phyloP scores from a whole-genome alignment of 2,113 vertebrate genomes.

The Anguilla rostrata region DNA sequence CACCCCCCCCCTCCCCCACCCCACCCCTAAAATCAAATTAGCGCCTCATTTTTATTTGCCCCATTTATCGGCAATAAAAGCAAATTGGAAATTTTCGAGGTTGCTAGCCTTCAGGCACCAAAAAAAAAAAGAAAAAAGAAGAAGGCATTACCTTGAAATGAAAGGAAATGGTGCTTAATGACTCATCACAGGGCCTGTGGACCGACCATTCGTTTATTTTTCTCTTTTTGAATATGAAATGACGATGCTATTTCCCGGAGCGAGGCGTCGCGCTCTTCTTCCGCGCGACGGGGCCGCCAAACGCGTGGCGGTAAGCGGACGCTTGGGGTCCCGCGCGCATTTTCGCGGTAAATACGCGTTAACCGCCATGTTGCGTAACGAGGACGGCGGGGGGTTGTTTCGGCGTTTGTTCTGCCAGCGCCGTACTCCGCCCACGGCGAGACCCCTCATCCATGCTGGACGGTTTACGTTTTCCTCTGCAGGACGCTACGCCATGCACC shows the following conservation, averaged over 20 bases:
- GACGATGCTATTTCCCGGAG: slow-evolving; percentile 36
- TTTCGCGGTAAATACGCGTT: neutral
- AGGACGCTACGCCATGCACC: neutral
- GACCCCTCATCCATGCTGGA: neutral
- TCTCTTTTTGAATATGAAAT: slow-evolving; percentile 21
- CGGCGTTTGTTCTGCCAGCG: neutral
- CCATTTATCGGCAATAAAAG: slow-evolving; percentile 51
- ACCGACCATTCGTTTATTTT: slow-evolving; percentile 34
- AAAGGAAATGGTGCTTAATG: slow-evolving; percentile 48
- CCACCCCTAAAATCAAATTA: slow-evolving; percentile 36
- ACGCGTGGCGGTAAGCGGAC: neutral
- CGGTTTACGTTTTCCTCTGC: neutral
- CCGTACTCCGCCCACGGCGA: neutral
- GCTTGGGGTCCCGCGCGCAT: neutral
- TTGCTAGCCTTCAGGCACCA: slow-evolving; percentile 37
- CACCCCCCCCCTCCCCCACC: slow-evolving; percentile 6
- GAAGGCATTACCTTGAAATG: slow-evolving; percentile 42
- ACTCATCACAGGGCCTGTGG: slow-evolving; percentile 47
- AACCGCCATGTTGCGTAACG: neutral
- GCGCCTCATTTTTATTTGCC: slow-evolving; percentile 26
- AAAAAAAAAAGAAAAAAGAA: slow-evolving; percentile 14
- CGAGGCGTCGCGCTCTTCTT: slow-evolving; percentile 26
- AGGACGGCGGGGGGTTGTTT: neutral
- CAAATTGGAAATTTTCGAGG: slow-evolving; percentile 41
- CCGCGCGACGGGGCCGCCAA: neutral